Evolutionary conservation across 2,888 invertebrate species (phyloP).

Genomic region (Chironomus riparius): DNA sequence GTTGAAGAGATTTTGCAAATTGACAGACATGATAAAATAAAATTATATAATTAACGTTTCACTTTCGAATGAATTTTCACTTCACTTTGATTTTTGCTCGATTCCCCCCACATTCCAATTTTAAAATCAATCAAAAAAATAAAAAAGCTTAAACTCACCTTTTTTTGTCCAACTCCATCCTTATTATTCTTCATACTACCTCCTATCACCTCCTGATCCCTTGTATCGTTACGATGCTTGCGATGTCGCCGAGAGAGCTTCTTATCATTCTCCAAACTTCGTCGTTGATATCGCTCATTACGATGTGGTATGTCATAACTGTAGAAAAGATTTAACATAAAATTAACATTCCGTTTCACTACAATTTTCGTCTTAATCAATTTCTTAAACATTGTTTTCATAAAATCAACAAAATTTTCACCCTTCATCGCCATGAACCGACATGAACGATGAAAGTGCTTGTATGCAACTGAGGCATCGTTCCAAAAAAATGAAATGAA

Average conservation of each 20-base stretch:
- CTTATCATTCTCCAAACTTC: background rate
- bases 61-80: no score
- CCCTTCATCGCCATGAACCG: constrained; percentile 3
- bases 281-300: constrained; percentile 57
- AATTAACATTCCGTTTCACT: constrained; percentile 13
- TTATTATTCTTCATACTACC: background rate
- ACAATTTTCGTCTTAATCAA: constrained; percentile 15
- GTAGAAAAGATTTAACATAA: constrained; percentile 30
- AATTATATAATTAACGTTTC: no score
- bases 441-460: background rate
- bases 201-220: background rate
- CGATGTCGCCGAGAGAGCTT: constrained; percentile 13
- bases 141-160: background rate
- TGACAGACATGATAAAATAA: no score
- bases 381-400: constrained; percentile 15
- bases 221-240: background rate
- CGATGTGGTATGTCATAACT: constrained; percentile 60
- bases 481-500: background rate
- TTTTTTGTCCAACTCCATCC: background rate
- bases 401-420: constrained; percentile 7
- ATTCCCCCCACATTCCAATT: no score
- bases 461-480: constrained; percentile 2
- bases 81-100: no score
- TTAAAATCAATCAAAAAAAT: no score
- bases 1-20: no score